Evolutionary conservation across 2,888 invertebrate genomes (phyloP), one percentile per base, ranked within the genome.

Genomic region (Drosophila cognata): DNA sequence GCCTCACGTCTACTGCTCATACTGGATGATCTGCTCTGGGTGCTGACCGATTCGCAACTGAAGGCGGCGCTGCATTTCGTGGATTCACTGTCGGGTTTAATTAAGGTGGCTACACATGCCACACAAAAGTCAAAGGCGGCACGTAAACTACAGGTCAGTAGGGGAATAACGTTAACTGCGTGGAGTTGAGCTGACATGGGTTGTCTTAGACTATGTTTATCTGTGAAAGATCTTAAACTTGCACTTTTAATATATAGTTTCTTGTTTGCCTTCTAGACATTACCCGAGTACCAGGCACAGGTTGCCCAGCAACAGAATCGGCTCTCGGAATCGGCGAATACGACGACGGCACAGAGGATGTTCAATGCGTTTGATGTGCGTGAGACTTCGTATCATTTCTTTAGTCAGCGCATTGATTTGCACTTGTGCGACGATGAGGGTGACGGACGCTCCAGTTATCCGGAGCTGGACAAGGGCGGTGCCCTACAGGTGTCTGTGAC

Each of bases 381-480:
- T 1, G 99, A 99, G 94, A 99, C 99, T 0, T 99, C 99, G 0
- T 99, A 99, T 94, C 99, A 99, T 93, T 96, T 99, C 92, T 95
- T 97, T 59, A 97, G 97, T 67, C 97, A 98, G 76, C 95, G 98
- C 89, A 97, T 99, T 88, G 99, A 99, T 94, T 94, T 99, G 71
- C 99, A 99, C 93, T 94, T 99, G 41, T 99, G 98, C 92, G 99
- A 99, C 92, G 99, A 99, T 93, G 96, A 97, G 72, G 98, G 97
- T 82, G 94, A 95, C 93, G 98, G 98, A 2, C 94, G 98, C 79
- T 98, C 98, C 0, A 95, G 95, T 72, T 96, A 97, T 94, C 97
- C 97, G 0, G 96, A 97, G 48, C 93, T 98, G 31, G 95, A 96
- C 82, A 97, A 97, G 78, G 99, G 99, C 2, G 99, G 98, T 2